These are phyloP conservation scores for Rhadina sibilatrix DNA, from an alignment of 2,113 vertebrate genomes.

Conservation along the genomic window DNA sequence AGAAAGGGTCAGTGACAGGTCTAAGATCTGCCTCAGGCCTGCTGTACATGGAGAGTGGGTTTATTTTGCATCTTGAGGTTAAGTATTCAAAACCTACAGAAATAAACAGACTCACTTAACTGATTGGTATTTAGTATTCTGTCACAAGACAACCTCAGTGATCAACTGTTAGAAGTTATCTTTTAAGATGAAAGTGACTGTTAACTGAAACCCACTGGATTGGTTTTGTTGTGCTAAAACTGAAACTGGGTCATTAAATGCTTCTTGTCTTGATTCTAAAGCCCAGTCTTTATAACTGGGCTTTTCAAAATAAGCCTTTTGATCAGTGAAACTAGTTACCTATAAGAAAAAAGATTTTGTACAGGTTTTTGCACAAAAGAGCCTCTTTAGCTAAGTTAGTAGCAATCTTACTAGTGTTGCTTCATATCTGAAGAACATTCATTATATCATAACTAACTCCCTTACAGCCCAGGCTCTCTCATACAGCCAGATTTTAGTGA, in stretches of 20 bases:
- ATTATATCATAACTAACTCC: background rate
- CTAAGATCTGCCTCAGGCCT: background rate
- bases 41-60: background rate
- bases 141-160: background rate
- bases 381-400: background rate
- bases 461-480: background rate
- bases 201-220: background rate
- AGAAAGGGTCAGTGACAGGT: background rate
- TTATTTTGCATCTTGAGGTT: conserved; percentile 7
- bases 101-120: background rate
- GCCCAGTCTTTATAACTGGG: background rate
- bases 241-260: background rate
- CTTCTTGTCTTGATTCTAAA: background rate
- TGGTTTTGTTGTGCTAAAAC: background rate
- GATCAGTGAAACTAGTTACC: background rate
- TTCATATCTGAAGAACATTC: background rate
- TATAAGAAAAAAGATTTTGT: background rate
- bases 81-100: background rate
- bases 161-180: background rate
- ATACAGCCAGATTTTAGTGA: background rate
- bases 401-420: background rate
- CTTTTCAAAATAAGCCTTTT: background rate
- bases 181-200: background rate
- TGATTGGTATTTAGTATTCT: background rate
- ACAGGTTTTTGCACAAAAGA: background rate